Conservation (phyloP, 1,140 invertebrate genomes). For the Elymnias hypermnestra region DNA sequence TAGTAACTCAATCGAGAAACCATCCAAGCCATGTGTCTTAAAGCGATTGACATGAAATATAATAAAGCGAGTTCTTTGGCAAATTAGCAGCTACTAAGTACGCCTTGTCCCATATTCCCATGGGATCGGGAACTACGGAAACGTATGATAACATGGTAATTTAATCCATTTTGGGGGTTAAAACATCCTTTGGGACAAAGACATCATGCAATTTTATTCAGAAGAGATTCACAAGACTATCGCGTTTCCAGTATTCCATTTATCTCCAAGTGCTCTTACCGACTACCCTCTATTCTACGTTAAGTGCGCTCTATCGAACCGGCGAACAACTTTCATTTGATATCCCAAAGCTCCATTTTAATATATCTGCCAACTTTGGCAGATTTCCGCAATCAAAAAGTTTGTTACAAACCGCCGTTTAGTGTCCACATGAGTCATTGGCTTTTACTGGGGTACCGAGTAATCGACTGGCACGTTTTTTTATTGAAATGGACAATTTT, state of each 20-base stretch:
- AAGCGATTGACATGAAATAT: no score
- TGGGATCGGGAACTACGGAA: no score
- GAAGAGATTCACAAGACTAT: slow-evolving; percentile 47
- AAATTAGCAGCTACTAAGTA: no score
- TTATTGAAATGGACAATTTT: no score
- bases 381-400: slow-evolving; percentile 23
- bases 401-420: slow-evolving; percentile 17
- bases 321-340: slow-evolving; percentile 30
- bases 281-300: slow-evolving; percentile 48
- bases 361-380: slow-evolving; percentile 28
- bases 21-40: no score
- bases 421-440: slow-evolving; percentile 18
- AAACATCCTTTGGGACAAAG: background rate
- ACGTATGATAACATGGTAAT: no score
- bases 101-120: no score
- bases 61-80: no score
- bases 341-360: slow-evolving; percentile 27
- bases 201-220: slow-evolving; percentile 14
- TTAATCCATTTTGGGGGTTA: no score
- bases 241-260: slow-evolving; percentile 50
- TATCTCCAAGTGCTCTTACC: slow-evolving; percentile 41
- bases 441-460: background rate
- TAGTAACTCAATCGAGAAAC: no score
- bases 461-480: no score
- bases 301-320: slow-evolving; percentile 39